These are phyloP conservation scores for Potamilus streckersoni DNA, from an alignment of 1,140 invertebrate genomes.

Conservation along the genomic window DNA sequence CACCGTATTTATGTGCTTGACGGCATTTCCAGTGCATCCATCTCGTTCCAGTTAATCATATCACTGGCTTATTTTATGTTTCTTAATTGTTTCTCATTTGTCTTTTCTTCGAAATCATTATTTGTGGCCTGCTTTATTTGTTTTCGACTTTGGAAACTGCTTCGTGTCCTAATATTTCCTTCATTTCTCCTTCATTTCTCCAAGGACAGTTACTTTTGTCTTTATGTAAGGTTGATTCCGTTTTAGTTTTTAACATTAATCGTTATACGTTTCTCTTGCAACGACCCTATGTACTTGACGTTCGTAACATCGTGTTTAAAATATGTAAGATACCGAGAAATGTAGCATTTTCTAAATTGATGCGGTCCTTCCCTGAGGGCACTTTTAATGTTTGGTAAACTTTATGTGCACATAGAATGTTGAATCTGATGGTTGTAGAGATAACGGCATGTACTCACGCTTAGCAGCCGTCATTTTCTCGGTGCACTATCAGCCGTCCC, in stretches of 20 bases:
- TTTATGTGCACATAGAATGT: background rate
- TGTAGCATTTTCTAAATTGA: background rate
- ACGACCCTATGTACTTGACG: background rate
- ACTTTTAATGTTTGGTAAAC: constrained; percentile 8
- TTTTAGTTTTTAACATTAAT: constrained; percentile 1
- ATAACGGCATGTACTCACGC: background rate
- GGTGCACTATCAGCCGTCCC: background rate
- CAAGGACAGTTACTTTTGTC: constrained; percentile 1
- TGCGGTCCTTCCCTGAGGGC: background rate
- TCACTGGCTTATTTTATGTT: background rate
- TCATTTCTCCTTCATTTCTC: background rate
- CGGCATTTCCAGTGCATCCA: background rate
- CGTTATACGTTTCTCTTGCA: background rate
- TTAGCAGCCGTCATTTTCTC: background rate
- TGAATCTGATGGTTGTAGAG: background rate
- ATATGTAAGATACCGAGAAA: too few relatives aligned
- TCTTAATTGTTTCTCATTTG: constrained; percentile 1
- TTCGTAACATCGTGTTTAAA: too few relatives aligned
- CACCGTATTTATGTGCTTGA: constrained; percentile 1
- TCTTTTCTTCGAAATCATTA: background rate
- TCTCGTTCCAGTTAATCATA: background rate
- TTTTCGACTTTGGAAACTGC: constrained; percentile 1
- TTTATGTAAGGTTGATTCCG: background rate
- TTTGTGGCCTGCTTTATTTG: background rate
- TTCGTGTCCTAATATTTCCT: background rate